These are phyloP conservation scores for Brenthis hecate DNA, from an alignment of 2,888 invertebrate species.

Conservation along the genomic window DNA sequence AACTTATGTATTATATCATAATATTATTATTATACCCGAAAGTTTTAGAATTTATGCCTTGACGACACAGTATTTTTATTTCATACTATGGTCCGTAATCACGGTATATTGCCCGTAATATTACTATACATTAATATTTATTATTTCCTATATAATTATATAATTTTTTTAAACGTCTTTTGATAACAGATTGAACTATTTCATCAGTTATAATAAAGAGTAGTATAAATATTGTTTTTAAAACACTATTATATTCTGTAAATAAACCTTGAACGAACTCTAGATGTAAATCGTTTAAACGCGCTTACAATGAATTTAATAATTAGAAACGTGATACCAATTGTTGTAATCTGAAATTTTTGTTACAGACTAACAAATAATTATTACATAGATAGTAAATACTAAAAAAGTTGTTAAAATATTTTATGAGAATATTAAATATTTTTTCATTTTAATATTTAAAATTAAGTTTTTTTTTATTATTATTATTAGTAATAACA, in stretches of 20 bases:
- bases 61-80: conserved; percentile 8
- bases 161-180: conserved; percentile 5
- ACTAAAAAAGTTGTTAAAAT: no score
- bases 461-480: no score
- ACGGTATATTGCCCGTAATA: neutral
- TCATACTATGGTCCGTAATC: neutral
- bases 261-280: conserved; percentile 17
- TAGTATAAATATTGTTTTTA: conserved; percentile 12
- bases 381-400: neutral
- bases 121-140: neutral
- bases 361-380: conserved; percentile 3
- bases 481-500: no score
- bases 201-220: conserved; percentile 1
- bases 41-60: neutral
- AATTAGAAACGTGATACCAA: conserved; percentile 32
- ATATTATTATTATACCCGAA: neutral
- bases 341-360: conserved; percentile 14
- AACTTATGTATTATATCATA: no score
- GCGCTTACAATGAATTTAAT: conserved; percentile 20
- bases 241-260: conserved; percentile 9
- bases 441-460: no score
- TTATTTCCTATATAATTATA: neutral
- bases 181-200: conserved; percentile 8
- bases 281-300: conserved; percentile 24
- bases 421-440: no score